Evolutionary conservation across 2,113 vertebrate species (phyloP).

Genomic region (Perca schrenkii): DNA sequence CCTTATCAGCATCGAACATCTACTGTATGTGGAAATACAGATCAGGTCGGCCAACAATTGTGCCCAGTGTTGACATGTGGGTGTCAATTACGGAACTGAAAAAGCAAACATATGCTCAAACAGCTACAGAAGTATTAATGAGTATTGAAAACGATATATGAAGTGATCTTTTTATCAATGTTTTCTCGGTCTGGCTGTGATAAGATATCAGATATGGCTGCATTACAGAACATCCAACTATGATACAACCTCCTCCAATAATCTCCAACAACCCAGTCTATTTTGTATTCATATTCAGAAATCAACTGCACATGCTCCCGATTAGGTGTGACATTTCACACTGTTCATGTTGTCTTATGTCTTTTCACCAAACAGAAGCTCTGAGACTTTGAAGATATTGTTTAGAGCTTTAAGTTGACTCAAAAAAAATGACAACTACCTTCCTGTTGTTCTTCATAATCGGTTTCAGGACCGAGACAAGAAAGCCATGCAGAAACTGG

Average conservation of each 20-base stretch:
- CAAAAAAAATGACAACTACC: constrained; percentile 47
- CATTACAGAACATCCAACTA: background rate
- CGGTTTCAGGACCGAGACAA: constrained; percentile 29
- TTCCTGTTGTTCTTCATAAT: constrained; percentile 45
- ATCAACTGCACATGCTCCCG: background rate
- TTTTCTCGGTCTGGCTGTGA: background rate
- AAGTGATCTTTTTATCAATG: background rate
- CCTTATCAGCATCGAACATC: constrained; percentile 28
- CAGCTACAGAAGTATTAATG: background rate
- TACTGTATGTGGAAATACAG: constrained; percentile 26
- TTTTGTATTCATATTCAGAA: constrained; percentile 2
- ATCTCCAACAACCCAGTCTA: background rate
- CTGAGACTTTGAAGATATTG: constrained; percentile 7
- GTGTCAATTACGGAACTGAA: constrained; percentile 17
- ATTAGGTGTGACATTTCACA: constrained; percentile 39
- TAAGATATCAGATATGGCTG: background rate
- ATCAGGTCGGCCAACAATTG: constrained; percentile 42
- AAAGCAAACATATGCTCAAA: background rate
- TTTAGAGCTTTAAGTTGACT: constrained; percentile 8
- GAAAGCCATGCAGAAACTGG: constrained; percentile 30
- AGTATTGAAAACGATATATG: background rate
- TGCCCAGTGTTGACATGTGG: constrained; percentile 20
- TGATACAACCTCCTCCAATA: background rate
- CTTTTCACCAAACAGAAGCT: constrained; percentile 9
- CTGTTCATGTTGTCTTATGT: constrained; percentile 37